Evolutionary conservation across 2,888 invertebrate genomes (phyloP), one percentile per base, ranked within the genome.

Genomic region (Agrotis puta): DNA sequence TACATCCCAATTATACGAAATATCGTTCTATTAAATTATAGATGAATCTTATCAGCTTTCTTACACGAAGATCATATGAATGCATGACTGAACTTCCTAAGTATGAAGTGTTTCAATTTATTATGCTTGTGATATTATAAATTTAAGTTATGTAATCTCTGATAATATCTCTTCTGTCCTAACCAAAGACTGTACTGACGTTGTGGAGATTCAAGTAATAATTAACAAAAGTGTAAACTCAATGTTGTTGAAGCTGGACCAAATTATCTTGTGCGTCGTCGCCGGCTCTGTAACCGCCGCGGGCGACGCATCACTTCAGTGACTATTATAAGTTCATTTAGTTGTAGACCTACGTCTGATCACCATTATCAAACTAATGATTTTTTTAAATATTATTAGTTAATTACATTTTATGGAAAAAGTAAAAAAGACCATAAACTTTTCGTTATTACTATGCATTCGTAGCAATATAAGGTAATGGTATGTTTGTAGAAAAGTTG

Each of bases 51-150:
- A 80, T 86, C 82, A 71, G 85, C 85, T 85, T 86, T 74, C 73
- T 82, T 74, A 77, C 85, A 77, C 74, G 53, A 64, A 71, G 61
- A 74, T 81, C 79, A 74, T 73, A 65, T 73, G 73, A 74, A 79
- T 71, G 87, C 84, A 89, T 89, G 88, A 85, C 88, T 90, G 88
- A 88, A 80, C 84, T 85, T 84, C 77, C 65, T 86, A 82, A 77
- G 75, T 81, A 83, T 84, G 83, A 87, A 84, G 81, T 87, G 85
- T 89, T 88, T 91, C 90, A 89, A 89, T 90, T 87, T 90, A 91
- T 91, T 90, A 91, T 94, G 94, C 95, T 95, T 95, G 96, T 95
- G 96, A 95, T 95, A 95, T 95, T 91, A 89, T 93, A 92, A 93
- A 93, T 92, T 91, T 94, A 94, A 95, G 94, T 91, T 89, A 87